Conservation (phyloP, 2,113 vertebrate species). For the Nycticorax nycticorax region DNA sequence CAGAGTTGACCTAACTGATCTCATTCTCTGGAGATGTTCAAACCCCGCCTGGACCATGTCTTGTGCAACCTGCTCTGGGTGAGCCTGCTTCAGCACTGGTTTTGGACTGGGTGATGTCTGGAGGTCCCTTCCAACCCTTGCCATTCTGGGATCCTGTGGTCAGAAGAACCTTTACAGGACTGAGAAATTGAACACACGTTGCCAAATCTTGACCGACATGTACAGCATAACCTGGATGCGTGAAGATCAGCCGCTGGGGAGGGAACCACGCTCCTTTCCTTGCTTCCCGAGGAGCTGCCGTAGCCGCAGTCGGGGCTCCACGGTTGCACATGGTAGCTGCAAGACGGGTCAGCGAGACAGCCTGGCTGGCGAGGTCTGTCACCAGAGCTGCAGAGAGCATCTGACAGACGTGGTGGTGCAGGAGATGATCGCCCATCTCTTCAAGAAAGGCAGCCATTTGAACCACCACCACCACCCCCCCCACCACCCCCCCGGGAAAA, state of each 20-base stretch:
- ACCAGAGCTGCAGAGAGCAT: neutral
- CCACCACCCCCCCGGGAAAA: neutral
- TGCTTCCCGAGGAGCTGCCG: accelerated
- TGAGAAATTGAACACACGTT: accelerated
- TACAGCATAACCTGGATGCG: neutral
- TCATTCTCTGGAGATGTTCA: too few relatives aligned
- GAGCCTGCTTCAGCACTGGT: too few relatives aligned
- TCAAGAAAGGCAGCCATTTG: neutral
- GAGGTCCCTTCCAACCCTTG: too few relatives aligned
- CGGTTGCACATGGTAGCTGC: neutral
- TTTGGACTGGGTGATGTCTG: too few relatives aligned
- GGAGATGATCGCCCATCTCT: neutral
- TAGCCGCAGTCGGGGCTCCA: neutral
- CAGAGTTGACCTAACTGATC: neutral
- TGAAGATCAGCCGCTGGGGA: neutral
- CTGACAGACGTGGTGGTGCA: neutral
- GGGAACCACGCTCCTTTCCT: neutral
- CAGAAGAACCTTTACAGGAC: neutral
- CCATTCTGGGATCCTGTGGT: too few relatives aligned
- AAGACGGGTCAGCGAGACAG: neutral
- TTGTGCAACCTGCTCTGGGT: too few relatives aligned
- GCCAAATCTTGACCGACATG: accelerated
- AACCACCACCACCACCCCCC: neutral
- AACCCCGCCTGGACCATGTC: too few relatives aligned
- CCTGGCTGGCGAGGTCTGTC: neutral